Base-by-base conservation (phyloP, 1,140 invertebrate species). In the Drosophila takahashii region DNA sequence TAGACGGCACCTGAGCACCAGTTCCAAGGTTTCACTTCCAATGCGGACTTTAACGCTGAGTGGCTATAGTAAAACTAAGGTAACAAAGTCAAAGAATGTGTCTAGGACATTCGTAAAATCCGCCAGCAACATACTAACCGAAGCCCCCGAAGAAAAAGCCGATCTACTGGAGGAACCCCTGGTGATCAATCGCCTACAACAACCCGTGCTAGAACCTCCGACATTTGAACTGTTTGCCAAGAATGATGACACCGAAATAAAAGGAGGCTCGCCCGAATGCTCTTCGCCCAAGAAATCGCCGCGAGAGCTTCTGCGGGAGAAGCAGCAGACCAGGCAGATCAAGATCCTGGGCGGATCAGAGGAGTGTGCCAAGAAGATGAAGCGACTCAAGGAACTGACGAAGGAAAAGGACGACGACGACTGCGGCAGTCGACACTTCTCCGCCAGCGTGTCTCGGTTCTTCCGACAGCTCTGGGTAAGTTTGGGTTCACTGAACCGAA, bases 291-390 rank as follows among this genome's bases (percentile, higher is more conserved):
- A 65, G 29, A 75, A 44, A 34, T 4, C 59, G 0, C 32, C 42
- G 0, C 44, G 32, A 8, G 71, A 75, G 9, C 15, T 64, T 4
- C n/a, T 72, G 4, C 18, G 8, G 15, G 39, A 74, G 3, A 74
- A 70, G 26, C 1, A 27, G 5, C 4, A 70, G 5, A 3, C 4
- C 26, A 39, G 13, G 7, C 22, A 74, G 0, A 45, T 51, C 0
- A 42, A 47, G 11, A 75, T 75, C n/a, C 10, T 57, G n/a, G 70
- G 71, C 6, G 72, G 51, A 15, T 75, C 71, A 9, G 9, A 36
- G 1, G 36, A 45, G 26, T 48, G 37, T 41, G 45, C 18, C 4
- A 26, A 75, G 13, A 75, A 65, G 27, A 37, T 75, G 27, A 18
- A 51, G 11, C 27, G 5, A 0, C 18, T 56, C 3, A 42, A 66